Base-by-base conservation (phyloP, 1,140 invertebrate species). In the Pissodes strobi region DNA sequence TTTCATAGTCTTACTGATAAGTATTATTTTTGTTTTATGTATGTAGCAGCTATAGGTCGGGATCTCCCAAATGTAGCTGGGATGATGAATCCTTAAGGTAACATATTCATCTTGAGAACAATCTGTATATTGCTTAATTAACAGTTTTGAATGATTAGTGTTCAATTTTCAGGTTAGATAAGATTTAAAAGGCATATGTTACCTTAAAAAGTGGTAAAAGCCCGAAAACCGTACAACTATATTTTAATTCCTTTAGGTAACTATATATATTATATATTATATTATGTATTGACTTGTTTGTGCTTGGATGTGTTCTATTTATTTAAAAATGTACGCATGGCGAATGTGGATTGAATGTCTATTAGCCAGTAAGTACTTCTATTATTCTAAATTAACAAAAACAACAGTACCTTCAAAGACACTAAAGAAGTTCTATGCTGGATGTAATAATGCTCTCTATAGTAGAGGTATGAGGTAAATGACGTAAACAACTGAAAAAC, bases 301-400 rank as follows among this genome's bases (percentile, higher is more conserved):
- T 57, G 34, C 62, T 21, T 62, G 60, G 45, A 55, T 64, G 55
- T 69, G 51, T 52, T 66, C 46, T 64, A 65, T 63, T 67, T 64
- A 62, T 67, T 67, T 51, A 63, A 58, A 45, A 56, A 38, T 46
- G 61, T 64, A 63, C 37, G 57, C 65, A 39, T 64, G n/a, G 61
- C 37, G 41, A 52, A 22, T 61, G 63, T 64, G 23, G 41, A 21
- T 55, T 64, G 46, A 52, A 48, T 56, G 51, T 55, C n/a, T 43
- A 39, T 53, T 62, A 62, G 48, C 48, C 1, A 51, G 53, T 43
- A 56, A 56, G 41, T 58, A 48, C 43, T 18, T 46, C 46, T 46
- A 27, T 46, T 46, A 13, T 43, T 58, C n/a, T 8, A 45, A 56
- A 56, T 53, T 53, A 39, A 56, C 21, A 41, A 13, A 41, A 61